Percentiles rank a stretch among this genome's conserved stretches.
Evolutionary conservation across 2,888 invertebrate species (phyloP).

Genomic region (Phyto melanocephala): DNA sequence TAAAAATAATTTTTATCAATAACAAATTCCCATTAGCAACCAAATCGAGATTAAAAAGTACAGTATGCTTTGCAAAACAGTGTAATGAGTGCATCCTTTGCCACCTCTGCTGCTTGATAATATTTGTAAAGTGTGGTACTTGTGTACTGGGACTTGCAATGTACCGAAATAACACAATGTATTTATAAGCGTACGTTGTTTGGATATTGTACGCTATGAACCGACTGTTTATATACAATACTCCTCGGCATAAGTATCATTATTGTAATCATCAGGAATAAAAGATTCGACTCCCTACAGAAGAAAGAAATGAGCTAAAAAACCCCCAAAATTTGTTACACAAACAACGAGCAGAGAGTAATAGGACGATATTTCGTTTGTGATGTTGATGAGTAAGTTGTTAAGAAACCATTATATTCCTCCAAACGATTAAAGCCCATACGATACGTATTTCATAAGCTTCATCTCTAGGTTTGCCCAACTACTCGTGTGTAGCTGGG

Average conservation of each 20-base stretch:
- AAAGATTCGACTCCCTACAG: not conserved
- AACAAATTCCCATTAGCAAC: no score
- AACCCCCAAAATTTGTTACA: constrained; percentile 9
- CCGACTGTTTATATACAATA: not conserved
- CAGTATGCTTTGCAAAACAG: no score
- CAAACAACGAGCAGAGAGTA: not conserved
- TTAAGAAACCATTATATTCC: constrained; percentile 17
- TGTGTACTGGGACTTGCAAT: not conserved
- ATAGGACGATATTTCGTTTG: not conserved
- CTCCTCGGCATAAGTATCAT: constrained; percentile 8
- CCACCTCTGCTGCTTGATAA: not conserved
- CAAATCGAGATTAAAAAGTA: no score
- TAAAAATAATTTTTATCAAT: no score
- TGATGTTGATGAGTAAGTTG: not conserved
- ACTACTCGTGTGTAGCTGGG: not conserved
- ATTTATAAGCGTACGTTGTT: not conserved
- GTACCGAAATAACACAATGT: not conserved
- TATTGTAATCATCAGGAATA: constrained; percentile 34
- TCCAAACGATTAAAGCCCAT: constrained; percentile 26
- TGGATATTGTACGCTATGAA: not conserved
- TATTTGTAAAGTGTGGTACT: not conserved
- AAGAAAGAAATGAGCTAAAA: no score
- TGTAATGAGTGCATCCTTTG: not conserved
- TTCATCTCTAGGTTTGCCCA: not conserved
- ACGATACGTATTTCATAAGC: not conserved